Evolutionary conservation across 2,888 invertebrate genomes (phyloP), one percentile per base, ranked within the genome.

Genomic region (Hyalella azteca): DNA sequence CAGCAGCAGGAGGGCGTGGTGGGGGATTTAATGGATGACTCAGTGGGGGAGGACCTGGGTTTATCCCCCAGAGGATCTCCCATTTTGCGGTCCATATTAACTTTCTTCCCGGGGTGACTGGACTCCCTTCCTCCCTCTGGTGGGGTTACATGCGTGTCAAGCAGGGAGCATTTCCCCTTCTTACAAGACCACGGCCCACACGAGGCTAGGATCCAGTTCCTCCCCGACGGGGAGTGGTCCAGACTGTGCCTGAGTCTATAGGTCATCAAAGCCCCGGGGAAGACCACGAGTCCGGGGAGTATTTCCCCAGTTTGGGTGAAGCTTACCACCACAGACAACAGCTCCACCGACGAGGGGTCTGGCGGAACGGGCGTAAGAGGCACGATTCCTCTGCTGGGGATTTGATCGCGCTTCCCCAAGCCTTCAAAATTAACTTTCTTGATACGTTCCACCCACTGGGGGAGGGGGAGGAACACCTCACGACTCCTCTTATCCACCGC

Each of bases 261-360:
- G 26, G 75, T 75, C 75, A 75, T 75, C 29, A 75, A 19, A 4
- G 75, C 45, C 26, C 75, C 75, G 36, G 75, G 75, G 75, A 75
- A 75, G 1, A 75, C 75, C 7, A 75, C 75, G 2, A 75, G 29
- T 13, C 75, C 75, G 29, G 75, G 75, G 11, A 75, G 45, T 1
- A 75, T 3, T 9, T 75, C 36, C 45, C 75, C 75, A 26, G 41
- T 5, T 5, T n/a, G n/a, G 39, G 75, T 75, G 45, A 75, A 75
- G 29, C 75, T 75, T 2, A 75, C 75, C 29, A 75, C 22, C 26
- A 75, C 75, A 7, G 75, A 45, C 26, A 75, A 45, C 2, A 75
- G 45, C 45, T 75, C 75, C 13, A 75, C 75, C 15, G 45, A 75
- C 9, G 39, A 22, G 39, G 73, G 73, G 41, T 73, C 73, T 19